Conservation (phyloP, 2,113 vertebrate genomes). For the Aramus guarauna region DNA sequence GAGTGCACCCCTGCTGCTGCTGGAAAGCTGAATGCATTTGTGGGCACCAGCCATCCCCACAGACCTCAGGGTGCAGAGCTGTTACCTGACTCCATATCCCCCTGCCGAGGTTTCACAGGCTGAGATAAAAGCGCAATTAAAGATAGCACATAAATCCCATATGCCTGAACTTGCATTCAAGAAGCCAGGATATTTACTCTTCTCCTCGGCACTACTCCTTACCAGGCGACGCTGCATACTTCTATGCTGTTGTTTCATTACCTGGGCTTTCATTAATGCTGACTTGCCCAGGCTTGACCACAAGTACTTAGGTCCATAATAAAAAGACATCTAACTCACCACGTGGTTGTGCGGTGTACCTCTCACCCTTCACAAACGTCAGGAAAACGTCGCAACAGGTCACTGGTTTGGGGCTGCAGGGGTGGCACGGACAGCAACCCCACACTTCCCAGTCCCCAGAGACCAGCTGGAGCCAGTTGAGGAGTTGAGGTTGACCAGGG, state of each 20-base stretch:
- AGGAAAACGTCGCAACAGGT: not conserved
- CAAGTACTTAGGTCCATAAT: not conserved
- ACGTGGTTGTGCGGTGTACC: not conserved
- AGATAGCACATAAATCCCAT: not conserved
- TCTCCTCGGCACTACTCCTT: not conserved
- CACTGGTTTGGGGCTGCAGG: not conserved
- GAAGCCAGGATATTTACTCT: not conserved
- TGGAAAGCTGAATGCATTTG: not conserved
- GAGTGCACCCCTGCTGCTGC: fast-evolving
- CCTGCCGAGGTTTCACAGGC: not conserved
- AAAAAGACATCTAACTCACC: not conserved
- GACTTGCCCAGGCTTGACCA: not conserved
- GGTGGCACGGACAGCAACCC: not conserved
- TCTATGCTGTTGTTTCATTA: not conserved
- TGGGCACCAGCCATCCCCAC: not conserved
- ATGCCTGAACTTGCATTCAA: not conserved
- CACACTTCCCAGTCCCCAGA: not conserved
- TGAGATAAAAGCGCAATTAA: not conserved
- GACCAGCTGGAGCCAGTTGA: not conserved
- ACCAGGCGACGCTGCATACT: not conserved
- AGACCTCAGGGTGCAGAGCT: not conserved
- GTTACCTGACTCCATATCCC: not conserved
- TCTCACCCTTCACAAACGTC: not conserved
- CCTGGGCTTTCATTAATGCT: not conserved
- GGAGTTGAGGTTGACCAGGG: not conserved